Conservation (phyloP, 2,113 vertebrate genomes). For the Nanorana parkeri region DNA sequence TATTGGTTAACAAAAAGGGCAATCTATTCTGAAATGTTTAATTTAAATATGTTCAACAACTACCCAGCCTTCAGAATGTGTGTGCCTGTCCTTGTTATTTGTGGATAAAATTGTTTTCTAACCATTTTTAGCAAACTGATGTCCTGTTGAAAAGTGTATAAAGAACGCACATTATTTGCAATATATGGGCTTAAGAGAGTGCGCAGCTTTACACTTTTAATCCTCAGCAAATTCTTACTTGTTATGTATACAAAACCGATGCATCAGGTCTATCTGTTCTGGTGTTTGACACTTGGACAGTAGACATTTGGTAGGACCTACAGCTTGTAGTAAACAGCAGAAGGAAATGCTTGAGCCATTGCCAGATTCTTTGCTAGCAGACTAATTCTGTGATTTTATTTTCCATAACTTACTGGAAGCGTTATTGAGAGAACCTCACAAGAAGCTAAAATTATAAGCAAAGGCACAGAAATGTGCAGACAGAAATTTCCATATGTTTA, state of each 20-base stretch:
- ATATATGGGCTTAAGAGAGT: background rate
- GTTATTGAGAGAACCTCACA: slow-evolving; percentile 56
- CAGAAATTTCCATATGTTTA: slow-evolving; percentile 12
- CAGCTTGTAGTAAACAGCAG: slow-evolving; percentile 57
- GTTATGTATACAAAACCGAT: slow-evolving; percentile 47
- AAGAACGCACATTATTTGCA: background rate
- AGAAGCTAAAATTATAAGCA: slow-evolving; percentile 46
- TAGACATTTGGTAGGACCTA: slow-evolving; percentile 56
- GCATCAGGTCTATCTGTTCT: slow-evolving; percentile 49
- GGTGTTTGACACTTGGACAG: slow-evolving; percentile 55
- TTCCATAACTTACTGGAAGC: slow-evolving; percentile 56
- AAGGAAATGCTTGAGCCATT: slow-evolving; percentile 55
- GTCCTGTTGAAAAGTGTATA: slow-evolving; percentile 4
- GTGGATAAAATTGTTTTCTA: background rate
- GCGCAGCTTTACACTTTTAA: slow-evolving; percentile 27
- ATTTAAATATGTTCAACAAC: no score
- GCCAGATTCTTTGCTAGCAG: slow-evolving; percentile 52
- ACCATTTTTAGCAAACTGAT: background rate
- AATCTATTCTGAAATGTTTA: no score
- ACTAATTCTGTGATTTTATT: slow-evolving; percentile 53
- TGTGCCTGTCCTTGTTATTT: no score
- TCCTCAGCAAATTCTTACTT: slow-evolving; percentile 19
- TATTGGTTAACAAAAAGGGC: no score
- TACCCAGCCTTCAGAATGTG: no score
- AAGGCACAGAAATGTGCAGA: slow-evolving; percentile 25